Evolutionary conservation across 1,140 invertebrate genomes (phyloP).

Genomic region (Psix sp.): DNA sequence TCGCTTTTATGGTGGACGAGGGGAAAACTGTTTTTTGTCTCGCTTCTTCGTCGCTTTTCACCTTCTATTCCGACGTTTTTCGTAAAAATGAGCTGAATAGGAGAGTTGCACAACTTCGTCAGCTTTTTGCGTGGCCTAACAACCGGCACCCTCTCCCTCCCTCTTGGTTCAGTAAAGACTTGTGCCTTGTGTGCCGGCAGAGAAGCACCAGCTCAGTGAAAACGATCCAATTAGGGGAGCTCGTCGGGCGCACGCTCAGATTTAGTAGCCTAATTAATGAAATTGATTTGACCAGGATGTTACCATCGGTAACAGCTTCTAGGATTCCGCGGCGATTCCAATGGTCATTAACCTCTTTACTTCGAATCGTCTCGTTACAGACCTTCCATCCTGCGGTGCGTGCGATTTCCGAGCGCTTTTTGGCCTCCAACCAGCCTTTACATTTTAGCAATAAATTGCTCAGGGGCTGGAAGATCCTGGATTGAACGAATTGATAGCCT

Average conservation of each 20-base stretch:
- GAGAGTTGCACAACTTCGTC: constrained; percentile 73
- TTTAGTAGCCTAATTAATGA: constrained; percentile 74
- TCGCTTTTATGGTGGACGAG: background rate
- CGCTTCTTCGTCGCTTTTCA: constrained; percentile 5
- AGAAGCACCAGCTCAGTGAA: constrained; percentile 60
- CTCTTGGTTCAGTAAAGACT: constrained; percentile 35
- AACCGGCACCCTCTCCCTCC: constrained; percentile 20
- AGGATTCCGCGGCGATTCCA: constrained; percentile 53
- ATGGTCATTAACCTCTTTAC: constrained; percentile 56
- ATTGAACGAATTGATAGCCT: constrained; percentile 21
- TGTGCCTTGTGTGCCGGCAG: constrained; percentile 38
- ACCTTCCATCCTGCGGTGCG: constrained; percentile 30
- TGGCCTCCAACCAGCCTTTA: constrained; percentile 7
- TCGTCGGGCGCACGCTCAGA: constrained; percentile 60
- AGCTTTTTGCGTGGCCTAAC: constrained; percentile 68
- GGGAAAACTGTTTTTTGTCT: background rate
- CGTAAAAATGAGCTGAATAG: constrained; percentile 54
- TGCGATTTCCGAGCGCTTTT: constrained; percentile 26
- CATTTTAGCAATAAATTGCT: constrained; percentile 19
- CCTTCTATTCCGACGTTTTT: constrained; percentile 10
- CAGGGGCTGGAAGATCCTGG: too few relatives aligned
- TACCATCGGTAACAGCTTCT: constrained; percentile 56
- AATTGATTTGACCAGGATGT: constrained; percentile 68
- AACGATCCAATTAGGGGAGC: constrained; percentile 69
- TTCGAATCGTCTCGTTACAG: constrained; percentile 55